Evolutionary conservation across 2,888 invertebrate species (phyloP).

Genomic region (Andrena haemorrhoa): DNA sequence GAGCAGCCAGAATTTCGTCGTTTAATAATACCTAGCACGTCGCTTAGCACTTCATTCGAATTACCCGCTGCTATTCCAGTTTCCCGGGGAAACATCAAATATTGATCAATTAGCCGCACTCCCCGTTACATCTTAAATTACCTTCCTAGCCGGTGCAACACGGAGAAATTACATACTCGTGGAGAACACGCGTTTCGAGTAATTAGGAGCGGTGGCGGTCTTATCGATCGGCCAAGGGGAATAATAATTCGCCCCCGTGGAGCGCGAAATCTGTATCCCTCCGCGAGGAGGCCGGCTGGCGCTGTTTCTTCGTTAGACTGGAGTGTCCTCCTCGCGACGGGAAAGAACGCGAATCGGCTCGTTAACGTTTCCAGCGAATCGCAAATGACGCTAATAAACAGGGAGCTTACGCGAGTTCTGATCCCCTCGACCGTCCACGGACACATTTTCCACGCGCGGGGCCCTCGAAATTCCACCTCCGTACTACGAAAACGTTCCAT

Average conservation of each 20-base stretch:
- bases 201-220: conserved; percentile 41
- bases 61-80: conserved; percentile 47
- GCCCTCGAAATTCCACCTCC: no score
- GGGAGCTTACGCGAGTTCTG: neutral
- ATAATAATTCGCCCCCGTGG: conserved; percentile 35
- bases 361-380: conserved; percentile 34
- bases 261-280: conserved; percentile 24
- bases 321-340: conserved; percentile 12
- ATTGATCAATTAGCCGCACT: conserved; percentile 54
- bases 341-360: conserved; percentile 22
- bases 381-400: conserved; percentile 39
- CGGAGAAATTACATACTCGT: conserved; percentile 34
- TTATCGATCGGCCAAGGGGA: conserved; percentile 41
- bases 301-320: conserved; percentile 31
- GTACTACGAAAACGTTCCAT: no score
- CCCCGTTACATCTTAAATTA: conserved; percentile 54
- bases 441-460: neutral
- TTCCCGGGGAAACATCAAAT: conserved; percentile 58
- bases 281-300: neutral
- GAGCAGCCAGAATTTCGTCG: neutral
- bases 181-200: conserved; percentile 42
- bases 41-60: conserved; percentile 32
- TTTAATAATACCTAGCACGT: conserved; percentile 9
- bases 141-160: conserved; percentile 35
- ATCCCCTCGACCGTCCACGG: neutral